These are phyloP conservation scores for Eulemur albifrons DNA, from an alignment of 2,797 vertebrate genomes.

Conservation along the genomic window DNA sequence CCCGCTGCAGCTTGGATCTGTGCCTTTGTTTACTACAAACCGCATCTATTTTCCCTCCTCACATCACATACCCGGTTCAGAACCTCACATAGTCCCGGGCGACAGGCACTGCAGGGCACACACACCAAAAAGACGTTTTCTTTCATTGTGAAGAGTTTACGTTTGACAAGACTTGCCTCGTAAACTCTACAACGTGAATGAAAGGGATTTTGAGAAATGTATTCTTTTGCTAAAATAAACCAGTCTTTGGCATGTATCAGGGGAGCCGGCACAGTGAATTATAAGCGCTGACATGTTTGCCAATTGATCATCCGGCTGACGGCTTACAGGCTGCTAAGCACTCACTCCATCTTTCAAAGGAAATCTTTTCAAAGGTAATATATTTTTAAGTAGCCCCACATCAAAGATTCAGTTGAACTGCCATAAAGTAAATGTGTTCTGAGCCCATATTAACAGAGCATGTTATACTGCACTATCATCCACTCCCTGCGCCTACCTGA, in stretches of 20 bases:
- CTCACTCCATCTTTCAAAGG: not conserved
- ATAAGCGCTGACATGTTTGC: not conserved
- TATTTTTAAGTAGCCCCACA: constrained; percentile 50
- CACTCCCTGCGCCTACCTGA: constrained; percentile 27
- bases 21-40: not conserved
- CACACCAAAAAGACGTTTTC: not conserved
- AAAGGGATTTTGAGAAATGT: constrained; percentile 40
- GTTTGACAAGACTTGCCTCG: not conserved
- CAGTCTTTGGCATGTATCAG: constrained; percentile 53
- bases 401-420: constrained; percentile 33
- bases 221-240: constrained; percentile 75
- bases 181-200: not conserved
- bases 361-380: constrained; percentile 54
- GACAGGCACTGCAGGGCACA: not conserved
- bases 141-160: not conserved
- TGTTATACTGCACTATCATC: not conserved
- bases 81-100: constrained; percentile 1
- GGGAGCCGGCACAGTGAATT: constrained; percentile 19
- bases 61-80: not conserved
- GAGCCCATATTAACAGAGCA: constrained; percentile 22
- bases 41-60: not conserved
- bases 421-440: not conserved
- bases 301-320: not conserved
- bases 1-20: not conserved
- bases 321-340: not conserved